phyloP scores from a whole-genome alignment of 2,888 invertebrate species.

The Drosophila suboccidentalis region DNA sequence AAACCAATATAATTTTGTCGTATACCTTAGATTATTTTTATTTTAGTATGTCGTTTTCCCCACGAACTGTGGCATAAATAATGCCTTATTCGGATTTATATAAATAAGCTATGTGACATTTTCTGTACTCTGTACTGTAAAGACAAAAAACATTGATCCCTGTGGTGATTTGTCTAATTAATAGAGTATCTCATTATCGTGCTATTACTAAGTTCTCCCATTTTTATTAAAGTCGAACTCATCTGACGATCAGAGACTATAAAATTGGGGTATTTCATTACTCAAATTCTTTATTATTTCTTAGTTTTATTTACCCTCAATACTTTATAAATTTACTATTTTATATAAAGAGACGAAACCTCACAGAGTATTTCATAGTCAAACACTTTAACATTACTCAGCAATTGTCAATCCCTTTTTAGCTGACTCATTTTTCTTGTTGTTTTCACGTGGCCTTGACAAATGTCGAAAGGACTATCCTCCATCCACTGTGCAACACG shows the following conservation, averaged over 20 bases:
- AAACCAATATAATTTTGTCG: too few species aligned
- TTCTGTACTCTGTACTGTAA: neutral
- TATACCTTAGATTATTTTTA: too few species aligned
- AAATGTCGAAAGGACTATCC: constrained; percentile 34
- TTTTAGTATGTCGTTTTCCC: too few species aligned
- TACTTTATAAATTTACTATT: too few species aligned
- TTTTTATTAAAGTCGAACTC: neutral
- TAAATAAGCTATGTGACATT: neutral
- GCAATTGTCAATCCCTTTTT: neutral
- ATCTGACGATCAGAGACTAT: too few species aligned
- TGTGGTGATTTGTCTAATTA: too few species aligned
- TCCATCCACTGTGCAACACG: constrained; percentile 1
- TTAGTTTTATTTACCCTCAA: too few species aligned
- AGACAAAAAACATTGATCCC: too few species aligned
- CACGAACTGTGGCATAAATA: neutral
- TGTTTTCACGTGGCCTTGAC: constrained; percentile 35
- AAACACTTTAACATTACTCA: neutral
- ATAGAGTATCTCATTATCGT: too few species aligned
- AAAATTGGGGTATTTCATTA: too few species aligned
- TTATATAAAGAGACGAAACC: neutral
- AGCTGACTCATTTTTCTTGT: constrained; percentile 3
- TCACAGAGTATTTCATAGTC: neutral
- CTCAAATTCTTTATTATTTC: too few species aligned
- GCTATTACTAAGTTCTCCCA: too few species aligned
- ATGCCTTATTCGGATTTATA: neutral